Evolutionary conservation across 2,113 vertebrate species (phyloP).

Genomic region (Rhynchomys soricoides): DNA sequence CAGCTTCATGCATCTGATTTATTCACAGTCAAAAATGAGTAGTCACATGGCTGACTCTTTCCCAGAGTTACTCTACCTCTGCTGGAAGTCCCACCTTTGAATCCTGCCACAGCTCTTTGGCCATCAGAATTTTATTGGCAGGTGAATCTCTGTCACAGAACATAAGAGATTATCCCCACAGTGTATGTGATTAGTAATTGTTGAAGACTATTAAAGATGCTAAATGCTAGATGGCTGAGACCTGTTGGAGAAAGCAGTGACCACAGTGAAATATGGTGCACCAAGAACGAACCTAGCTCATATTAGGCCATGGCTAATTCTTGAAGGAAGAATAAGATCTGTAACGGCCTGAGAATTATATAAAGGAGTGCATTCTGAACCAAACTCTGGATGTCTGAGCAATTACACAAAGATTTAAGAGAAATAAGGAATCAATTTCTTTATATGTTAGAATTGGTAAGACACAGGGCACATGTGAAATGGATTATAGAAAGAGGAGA

Average conservation of each 20-base stretch:
- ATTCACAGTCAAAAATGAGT: too few relatives aligned
- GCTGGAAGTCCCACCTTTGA: too few relatives aligned
- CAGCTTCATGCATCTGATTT: too few relatives aligned
- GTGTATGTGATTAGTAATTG: background rate
- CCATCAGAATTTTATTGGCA: too few relatives aligned
- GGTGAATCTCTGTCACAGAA: too few relatives aligned
- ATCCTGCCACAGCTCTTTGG: too few relatives aligned
- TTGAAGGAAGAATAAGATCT: background rate
- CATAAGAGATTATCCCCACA: too few relatives aligned
- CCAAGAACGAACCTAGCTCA: background rate
- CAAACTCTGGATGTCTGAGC: slow-evolving; percentile 2
- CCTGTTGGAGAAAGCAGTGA: slow-evolving; percentile 10
- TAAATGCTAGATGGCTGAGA: background rate
- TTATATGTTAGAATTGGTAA: background rate
- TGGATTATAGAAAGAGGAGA: background rate
- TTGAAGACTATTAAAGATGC: background rate
- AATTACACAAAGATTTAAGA: slow-evolving; percentile 9
- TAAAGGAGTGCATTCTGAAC: background rate
- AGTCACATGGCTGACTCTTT: too few relatives aligned
- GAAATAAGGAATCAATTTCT: background rate
- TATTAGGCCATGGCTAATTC: background rate
- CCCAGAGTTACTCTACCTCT: too few relatives aligned
- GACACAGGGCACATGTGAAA: background rate
- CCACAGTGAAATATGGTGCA: background rate
- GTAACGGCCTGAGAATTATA: background rate